Base-by-base conservation (phyloP, 2,113 vertebrate species). In the Antechinus stuartii region DNA sequence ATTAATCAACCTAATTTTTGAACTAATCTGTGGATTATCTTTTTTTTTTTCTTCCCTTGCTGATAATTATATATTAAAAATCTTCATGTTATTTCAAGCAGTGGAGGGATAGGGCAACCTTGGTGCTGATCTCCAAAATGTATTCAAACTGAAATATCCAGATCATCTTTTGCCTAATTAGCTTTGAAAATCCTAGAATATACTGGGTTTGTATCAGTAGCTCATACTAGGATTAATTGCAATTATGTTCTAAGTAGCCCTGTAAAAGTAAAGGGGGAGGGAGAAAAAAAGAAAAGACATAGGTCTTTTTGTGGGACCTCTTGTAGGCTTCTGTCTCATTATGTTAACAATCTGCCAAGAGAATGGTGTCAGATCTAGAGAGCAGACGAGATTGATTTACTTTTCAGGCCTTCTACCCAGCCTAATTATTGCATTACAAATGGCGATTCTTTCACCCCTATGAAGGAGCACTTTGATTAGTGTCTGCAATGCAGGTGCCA, bases 401-500 rank as follows among this genome's bases (percentile, higher is more conserved):
- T 98, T 98, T 98, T 96, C 97, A 98, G 98, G 97, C 97, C 98
- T 98, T 98, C 97, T 98, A 98, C 93, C 97, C 97, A 98, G 97
- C 92, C 98, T 99, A 99, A 99, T 99, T 99, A 99, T 98, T 98
- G 98, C 76, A 52, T 99, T 98, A 98, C 98, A 99, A 99, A 99
- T 98, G 98, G 98, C 76, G 95, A 98, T 98, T 98, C 98, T 98
- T 98, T 98, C 98, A 98, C 98, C 98, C 97, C 92, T 97, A 93
- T 97, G 97, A 98, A 98, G 98, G 97, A 98, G 97, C 97, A 97
- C 97, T 99, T 98, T 99, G 98, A 98, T 98, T 98, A 98, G 98
- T 96, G 96, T 96, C 97, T 98, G 97, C 96, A 97, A 91, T 98
- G 96, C 98, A 98, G 98, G 98, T 99, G 98, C 96, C 89, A 93